phyloP scores from a whole-genome alignment of 2,888 invertebrate species.

The Fissipunctia ypsillon region DNA sequence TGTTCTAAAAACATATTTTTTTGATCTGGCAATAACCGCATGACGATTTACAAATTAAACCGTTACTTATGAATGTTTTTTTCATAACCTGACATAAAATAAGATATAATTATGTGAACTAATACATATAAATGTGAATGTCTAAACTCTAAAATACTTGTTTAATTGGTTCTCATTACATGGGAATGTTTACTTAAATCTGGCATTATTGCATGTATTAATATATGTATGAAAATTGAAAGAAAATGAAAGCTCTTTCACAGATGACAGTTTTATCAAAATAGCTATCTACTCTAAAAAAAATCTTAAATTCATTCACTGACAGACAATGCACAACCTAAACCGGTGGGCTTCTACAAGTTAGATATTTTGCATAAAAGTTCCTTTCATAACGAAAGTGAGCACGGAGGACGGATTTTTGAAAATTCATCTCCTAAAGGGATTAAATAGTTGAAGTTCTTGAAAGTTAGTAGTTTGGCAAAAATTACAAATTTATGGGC shows the following conservation, averaged over 20 bases:
- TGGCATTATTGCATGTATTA: constrained; percentile 53
- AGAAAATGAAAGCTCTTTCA: constrained; percentile 34
- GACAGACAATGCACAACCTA: no score
- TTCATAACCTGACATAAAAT: constrained; percentile 22
- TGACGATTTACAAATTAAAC: constrained; percentile 36
- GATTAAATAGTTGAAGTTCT: no score
- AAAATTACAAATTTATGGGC: no score
- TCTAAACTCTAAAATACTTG: constrained; percentile 21
- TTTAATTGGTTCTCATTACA: not conserved
- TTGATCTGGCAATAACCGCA: constrained; percentile 66
- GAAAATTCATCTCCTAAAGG: no score
- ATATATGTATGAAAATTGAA: not conserved
- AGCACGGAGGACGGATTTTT: no score
- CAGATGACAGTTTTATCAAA: not conserved
- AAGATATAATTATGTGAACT: constrained; percentile 31
- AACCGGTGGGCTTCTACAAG: no score
- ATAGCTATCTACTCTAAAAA: no score
- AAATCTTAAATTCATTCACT: no score
- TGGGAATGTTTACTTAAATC: constrained; percentile 27
- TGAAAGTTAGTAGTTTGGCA: no score
- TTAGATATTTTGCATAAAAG: no score
- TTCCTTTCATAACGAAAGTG: no score
- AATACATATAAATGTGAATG: constrained; percentile 48
- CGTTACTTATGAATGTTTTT: constrained; percentile 31
- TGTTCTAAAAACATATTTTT: constrained; percentile 54